Base-by-base conservation (phyloP, 2,888 invertebrate genomes). In the Stenodema calcarata region DNA sequence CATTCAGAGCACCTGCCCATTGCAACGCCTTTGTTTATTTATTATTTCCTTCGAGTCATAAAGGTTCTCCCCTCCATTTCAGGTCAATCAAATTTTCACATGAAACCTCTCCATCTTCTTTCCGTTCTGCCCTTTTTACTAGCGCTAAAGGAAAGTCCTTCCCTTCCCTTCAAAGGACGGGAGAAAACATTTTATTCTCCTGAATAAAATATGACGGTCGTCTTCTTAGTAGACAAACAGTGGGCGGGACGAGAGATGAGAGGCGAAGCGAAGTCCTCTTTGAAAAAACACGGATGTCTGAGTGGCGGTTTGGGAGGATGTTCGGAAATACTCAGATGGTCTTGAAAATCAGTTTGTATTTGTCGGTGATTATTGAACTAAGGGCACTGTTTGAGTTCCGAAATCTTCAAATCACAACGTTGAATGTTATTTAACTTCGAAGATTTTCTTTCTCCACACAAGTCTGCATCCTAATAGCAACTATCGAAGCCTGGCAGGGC, bases 151-250 rank as follows among this genome's bases (percentile, higher is more conserved):
- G 28, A 54, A 80, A 54, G 41, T 27, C 75, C 30, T 28, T 75
- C 62, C 11, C 62, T 9, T 23, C 23, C 23, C n/a, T n/a, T 84
- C 84, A 84, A 84, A 84, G 44, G 35, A 7, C 11, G 84, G 70
- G 73, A 80, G 54, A 62, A 73, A 84, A 84, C 84, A 84, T 84
- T 84, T 84, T 84, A 84, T 84, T 84, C 84, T 35, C 23, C 35
- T 84, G 84, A 84, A 84, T 84, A 84, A 84, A 84, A 84, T 84
- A 84, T 84, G 28, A 28, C 50, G 73, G 84, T 70, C 82, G 54
- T 84, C 84, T n/a, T n/a, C n/a, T 84, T 84, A 62, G 62, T 23
- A 62, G 62, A 62, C 62, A 62, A 62, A 62, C 62, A 62, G 23
- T 23, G 23, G 41, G 16, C 3, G 18, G 12, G 35, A 9, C 4